Conservation (phyloP, 2,888 invertebrate genomes). For the Beris chalybata region DNA sequence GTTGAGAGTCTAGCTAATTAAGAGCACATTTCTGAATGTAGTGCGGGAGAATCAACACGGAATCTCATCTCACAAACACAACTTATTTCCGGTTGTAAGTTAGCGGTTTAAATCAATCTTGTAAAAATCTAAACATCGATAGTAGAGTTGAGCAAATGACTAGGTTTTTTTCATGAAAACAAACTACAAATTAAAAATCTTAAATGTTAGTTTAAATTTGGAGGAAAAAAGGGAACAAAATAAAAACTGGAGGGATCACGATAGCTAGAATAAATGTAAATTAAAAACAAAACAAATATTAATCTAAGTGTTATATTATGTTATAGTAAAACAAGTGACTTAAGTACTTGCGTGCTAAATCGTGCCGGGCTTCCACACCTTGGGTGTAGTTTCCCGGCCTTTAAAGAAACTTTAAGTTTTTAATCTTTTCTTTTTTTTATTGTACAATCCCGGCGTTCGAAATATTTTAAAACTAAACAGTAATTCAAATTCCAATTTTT, state of each 20-base stretch:
- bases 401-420: not conserved
- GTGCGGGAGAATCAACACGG: not conserved
- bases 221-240: no score
- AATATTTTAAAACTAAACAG: not conserved
- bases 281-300: not conserved
- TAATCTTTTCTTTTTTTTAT: constrained; percentile 7
- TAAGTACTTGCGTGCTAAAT: constrained; percentile 27
- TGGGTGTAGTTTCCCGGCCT: constrained; percentile 14
- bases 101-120: no score
- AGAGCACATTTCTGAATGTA: not conserved
- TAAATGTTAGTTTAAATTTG: not conserved
- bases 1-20: not conserved
- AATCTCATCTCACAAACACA: not conserved
- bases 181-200: constrained; percentile 2
- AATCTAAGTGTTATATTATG: not conserved
- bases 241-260: not conserved
- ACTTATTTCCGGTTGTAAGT: no score
- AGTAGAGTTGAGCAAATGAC: constrained; percentile 24
- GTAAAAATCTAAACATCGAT: no score
- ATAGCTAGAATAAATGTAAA: not conserved
- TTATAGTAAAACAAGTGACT: constrained; percentile 12
- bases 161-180: constrained; percentile 15
- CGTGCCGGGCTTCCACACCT: not conserved
- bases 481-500: no score
- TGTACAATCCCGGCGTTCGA: constrained; percentile 35